A percentile compares a stretch with the other conserved stretches of the same genome.
Evolutionary conservation across 2,797 vertebrate genomes (phyloP).

Genomic region (Acrossocheilus fasciatus): DNA sequence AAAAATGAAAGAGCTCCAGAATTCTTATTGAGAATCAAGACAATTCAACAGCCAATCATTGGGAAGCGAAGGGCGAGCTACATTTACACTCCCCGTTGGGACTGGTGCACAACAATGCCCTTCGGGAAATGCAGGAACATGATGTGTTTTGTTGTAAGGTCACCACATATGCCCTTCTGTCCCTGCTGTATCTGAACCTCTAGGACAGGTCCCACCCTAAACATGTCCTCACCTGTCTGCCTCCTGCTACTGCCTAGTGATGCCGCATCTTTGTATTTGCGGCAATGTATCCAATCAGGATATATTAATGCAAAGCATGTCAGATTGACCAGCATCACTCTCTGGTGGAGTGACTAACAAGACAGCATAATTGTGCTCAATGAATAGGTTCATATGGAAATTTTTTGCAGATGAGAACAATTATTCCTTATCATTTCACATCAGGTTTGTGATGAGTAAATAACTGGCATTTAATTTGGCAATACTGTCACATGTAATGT

Average conservation of each 20-base stretch:
- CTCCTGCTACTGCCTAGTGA: conserved; percentile 19
- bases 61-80: not conserved
- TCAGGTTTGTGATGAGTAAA: not conserved
- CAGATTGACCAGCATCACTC: not conserved
- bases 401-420: not conserved
- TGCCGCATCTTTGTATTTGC: not conserved
- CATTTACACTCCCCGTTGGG: conserved; percentile 8
- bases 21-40: conserved; percentile 13
- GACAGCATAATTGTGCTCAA: not conserved
- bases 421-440: not conserved
- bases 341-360: not conserved
- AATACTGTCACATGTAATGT: not conserved
- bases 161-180: conserved; percentile 9
- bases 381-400: not conserved
- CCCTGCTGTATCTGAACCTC: conserved; percentile 28
- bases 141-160: conserved; percentile 26
- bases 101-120: conserved; percentile 20
- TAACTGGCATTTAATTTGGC: not conserved
- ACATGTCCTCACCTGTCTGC: conserved; percentile 49
- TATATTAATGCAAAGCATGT: conserved; percentile 4
- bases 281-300: conserved; percentile 4
- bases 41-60: conserved; percentile 32
- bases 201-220: conserved; percentile 17
- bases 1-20: conserved; percentile 18
- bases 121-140: conserved; percentile 16